phyloP scores from a whole-genome alignment of 1,140 invertebrate genomes.

The Ceratina australensis region DNA sequence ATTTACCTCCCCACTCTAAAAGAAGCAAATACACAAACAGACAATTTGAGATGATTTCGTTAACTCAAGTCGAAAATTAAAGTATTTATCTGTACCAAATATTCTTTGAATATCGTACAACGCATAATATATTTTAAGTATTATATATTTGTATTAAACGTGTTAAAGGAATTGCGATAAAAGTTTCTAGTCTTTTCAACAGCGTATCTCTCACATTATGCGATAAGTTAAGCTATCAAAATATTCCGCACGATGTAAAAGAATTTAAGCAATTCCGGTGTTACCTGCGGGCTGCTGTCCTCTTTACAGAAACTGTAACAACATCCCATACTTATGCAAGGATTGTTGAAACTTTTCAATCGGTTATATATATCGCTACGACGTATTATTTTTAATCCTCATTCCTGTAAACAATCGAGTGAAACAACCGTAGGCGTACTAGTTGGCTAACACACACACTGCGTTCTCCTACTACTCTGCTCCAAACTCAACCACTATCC shows the following conservation, averaged over 20 bases:
- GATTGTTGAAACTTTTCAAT: slow-evolving; percentile 14
- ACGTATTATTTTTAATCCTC: slow-evolving; percentile 39
- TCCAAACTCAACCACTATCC: no score
- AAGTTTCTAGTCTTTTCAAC: neutral
- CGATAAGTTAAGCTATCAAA: slow-evolving; percentile 35
- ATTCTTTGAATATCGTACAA: neutral
- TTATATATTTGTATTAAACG: neutral
- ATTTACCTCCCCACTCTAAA: slow-evolving; percentile 82
- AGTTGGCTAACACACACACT: no score
- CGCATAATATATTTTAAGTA: neutral
- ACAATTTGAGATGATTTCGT: neutral
- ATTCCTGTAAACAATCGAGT: slow-evolving; percentile 57
- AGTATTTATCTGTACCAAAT: neutral
- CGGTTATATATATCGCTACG: slow-evolving; percentile 27
- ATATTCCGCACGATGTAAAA: slow-evolving; percentile 11
- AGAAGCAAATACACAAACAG: slow-evolving; percentile 34
- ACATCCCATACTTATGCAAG: slow-evolving; percentile 70
- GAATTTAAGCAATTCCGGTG: slow-evolving; percentile 18
- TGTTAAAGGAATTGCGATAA: slow-evolving; percentile 29
- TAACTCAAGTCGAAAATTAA: neutral
- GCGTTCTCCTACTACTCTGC: no score
- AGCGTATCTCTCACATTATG: slow-evolving; percentile 31
- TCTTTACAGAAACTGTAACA: slow-evolving; percentile 83
- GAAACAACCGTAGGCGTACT: slow-evolving; percentile 49
- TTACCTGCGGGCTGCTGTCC: slow-evolving; percentile 81